These are phyloP conservation scores for Geopemphigus sp. DNA, from an alignment of 1,140 invertebrate genomes.

Conservation along the genomic window DNA sequence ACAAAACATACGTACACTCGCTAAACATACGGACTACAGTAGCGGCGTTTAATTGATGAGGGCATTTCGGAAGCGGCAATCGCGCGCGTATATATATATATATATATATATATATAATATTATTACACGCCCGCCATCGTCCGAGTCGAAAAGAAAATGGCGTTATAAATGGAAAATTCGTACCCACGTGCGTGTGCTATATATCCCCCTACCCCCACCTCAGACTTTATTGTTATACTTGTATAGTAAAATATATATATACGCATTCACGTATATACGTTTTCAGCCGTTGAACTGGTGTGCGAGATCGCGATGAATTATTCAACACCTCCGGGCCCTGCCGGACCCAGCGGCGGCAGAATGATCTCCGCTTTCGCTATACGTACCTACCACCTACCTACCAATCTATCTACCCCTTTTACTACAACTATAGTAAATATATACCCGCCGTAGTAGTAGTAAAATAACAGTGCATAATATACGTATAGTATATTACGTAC, in stretches of 20 bases:
- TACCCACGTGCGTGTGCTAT: not conserved
- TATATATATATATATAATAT: too few species aligned
- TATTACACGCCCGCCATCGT: not conserved
- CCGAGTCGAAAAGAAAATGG: constrained; percentile 22
- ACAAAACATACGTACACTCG: not conserved
- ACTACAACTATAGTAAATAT: too few species aligned
- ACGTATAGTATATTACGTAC: too few species aligned
- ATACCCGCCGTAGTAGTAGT: too few species aligned
- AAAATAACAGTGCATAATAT: too few species aligned
- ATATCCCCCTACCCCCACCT: too few species aligned
- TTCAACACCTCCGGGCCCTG: constrained; percentile 5
- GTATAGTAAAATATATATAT: too few species aligned
- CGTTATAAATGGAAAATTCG: constrained; percentile 38
- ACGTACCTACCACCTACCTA: too few species aligned
- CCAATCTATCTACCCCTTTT: too few species aligned
- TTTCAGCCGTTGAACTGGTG: not conserved
- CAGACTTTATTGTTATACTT: not conserved
- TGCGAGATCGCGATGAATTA: constrained; percentile 25
- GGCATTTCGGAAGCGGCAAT: constrained; percentile 5
- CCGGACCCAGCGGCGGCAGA: not conserved
- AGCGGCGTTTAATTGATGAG: constrained; percentile 35
- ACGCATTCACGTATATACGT: not conserved
- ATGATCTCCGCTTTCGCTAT: not conserved
- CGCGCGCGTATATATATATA: not conserved
- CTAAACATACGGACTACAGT: not conserved